Percentiles rank a stretch among this genome's conserved stretches.
phyloP scores from a whole-genome alignment of 2,888 invertebrate species.

The Hoplodrina ambigua region DNA sequence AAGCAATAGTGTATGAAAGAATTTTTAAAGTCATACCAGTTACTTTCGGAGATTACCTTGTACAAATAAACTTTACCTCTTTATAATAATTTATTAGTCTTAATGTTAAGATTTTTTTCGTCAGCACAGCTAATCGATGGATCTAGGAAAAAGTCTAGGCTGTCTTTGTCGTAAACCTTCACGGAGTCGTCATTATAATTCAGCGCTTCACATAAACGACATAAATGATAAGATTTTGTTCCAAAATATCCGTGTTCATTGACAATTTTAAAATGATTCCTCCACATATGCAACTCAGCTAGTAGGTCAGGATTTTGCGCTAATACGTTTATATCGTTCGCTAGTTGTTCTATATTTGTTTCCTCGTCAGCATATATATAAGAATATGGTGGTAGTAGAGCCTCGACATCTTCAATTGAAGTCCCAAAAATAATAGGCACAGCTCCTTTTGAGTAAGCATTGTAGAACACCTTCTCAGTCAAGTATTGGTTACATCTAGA shows the following conservation, averaged over 20 bases:
- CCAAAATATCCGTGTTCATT: constrained; percentile 93
- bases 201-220: constrained; percentile 92
- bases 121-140: constrained; percentile 17
- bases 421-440: constrained; percentile 93
- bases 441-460: constrained; percentile 91
- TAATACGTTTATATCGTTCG: constrained; percentile 86
- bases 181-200: constrained; percentile 88
- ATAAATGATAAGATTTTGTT: constrained; percentile 90
- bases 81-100: too few species aligned
- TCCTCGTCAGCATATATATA: constrained; percentile 91
- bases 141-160: constrained; percentile 71
- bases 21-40: too few species aligned
- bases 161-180: constrained; percentile 70
- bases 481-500: constrained; percentile 92
- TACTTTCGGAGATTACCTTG: not conserved
- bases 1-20: too few species aligned
- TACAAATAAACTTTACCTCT: not conserved
- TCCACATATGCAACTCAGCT: constrained; percentile 90
- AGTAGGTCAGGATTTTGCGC: constrained; percentile 77
- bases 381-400: constrained; percentile 91
- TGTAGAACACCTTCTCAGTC: constrained; percentile 93
- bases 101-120: not conserved
- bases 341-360: constrained; percentile 86
- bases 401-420: constrained; percentile 82
- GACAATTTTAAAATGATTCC: constrained; percentile 87